Conservation (phyloP, 2,797 vertebrate genomes). For the Paramormyrops hopkinsi region DNA sequence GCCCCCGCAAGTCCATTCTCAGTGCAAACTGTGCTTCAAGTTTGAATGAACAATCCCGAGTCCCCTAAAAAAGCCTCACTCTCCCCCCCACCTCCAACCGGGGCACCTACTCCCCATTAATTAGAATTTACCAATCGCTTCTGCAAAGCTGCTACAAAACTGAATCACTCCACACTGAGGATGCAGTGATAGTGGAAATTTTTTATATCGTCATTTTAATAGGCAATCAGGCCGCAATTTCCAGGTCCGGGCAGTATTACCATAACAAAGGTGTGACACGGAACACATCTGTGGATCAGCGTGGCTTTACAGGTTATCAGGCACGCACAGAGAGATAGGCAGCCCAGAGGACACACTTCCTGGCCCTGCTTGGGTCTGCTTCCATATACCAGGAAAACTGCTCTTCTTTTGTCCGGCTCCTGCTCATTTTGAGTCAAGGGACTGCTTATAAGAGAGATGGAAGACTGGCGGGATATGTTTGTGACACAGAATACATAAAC, state of each 20-base stretch:
- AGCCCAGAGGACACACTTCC: neutral
- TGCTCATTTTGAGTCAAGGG: neutral
- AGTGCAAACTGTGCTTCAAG: neutral
- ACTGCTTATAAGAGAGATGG: neutral
- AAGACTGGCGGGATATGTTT: slow-evolving; percentile 1
- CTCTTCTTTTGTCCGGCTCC: neutral
- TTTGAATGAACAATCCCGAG: neutral
- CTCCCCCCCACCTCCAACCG: neutral
- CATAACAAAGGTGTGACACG: slow-evolving; percentile 11
- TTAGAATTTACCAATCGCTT: slow-evolving; percentile 14
- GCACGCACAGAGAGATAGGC: neutral
- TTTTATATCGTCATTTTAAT: slow-evolving; percentile 1
- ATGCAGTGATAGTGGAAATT: neutral
- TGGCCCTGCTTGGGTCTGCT: neutral
- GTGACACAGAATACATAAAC: neutral
- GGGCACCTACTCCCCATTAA: neutral
- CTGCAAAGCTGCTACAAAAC: neutral
- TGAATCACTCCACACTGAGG: neutral
- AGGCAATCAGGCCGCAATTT: neutral
- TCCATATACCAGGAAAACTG: neutral
- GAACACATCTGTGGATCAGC: slow-evolving; percentile 8
- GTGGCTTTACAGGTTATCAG: slow-evolving; percentile 9
- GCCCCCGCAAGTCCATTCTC: neutral
- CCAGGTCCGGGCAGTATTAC: neutral
- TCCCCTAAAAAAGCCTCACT: neutral